Base-by-base conservation (phyloP, 2,797 vertebrate genomes). In the Podargus strigoides region DNA sequence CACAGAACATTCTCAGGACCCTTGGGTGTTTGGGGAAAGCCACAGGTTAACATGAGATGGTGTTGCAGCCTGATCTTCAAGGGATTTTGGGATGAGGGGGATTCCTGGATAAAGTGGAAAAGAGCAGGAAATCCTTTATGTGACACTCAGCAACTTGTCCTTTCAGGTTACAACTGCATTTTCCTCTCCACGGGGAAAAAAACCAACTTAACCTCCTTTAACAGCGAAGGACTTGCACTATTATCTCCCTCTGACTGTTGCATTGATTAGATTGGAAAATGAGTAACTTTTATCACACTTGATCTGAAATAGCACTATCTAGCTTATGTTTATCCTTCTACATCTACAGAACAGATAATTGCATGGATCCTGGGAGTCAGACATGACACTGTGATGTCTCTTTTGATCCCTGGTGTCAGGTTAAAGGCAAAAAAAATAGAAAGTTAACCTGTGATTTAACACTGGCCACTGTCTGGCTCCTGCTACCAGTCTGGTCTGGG, bases 221-320 rank as follows among this genome's bases (percentile, higher is more conserved):
- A 42, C 59, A 90, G 39, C 27, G 52, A 90, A 88, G 62, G 68
- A 87, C 70, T 91, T 74, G 55, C 39, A 72, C 59, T 90, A 76
- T 90, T 93, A 90, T 89, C 88, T 91, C 50, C 60, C 26, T 62
- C 56, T 89, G 84, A 63, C 80, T 80, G 62, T 44, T 69, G 75
- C 81, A 96, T 93, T 87, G 87, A 95, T 94, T 92, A 91, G 66
- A 90, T 68, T 92, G 90, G 93, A 85, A 97, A 95, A 96, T 94
- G 85, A 96, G 94, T 90, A 97, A 92, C 88, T 94, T 95, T 63
- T 87, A 96, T 92, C 91, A 91, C 50, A 90, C 85, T 83, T 86
- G 73, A 97, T 95, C 89, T 85, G 77, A 85, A 95, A 88, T 55
- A 78, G 75, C 91, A 64, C 93, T 86, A 66, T 52, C 62, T 53